Conservation (phyloP, 1,140 invertebrate genomes). For the Globodera rostochiensis region DNA sequence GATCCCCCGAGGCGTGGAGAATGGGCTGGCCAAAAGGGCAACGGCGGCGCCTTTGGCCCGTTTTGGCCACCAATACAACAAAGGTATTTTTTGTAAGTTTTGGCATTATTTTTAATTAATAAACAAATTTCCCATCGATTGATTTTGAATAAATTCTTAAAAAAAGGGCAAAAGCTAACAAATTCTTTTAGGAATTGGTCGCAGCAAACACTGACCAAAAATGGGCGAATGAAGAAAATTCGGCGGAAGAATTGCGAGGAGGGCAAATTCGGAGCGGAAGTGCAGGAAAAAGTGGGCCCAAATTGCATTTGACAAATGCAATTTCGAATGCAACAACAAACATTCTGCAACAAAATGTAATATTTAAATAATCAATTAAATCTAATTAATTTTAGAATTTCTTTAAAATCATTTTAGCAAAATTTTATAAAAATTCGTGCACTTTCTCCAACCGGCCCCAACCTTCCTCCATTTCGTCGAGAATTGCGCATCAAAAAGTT, state of each 20-base stretch:
- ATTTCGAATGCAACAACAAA: neutral
- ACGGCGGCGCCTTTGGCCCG: neutral
- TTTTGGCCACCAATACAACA: conserved; percentile 6
- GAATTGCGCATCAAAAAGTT: conserved; percentile 31
- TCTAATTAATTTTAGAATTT: neutral
- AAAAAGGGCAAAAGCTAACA: too few relatives aligned
- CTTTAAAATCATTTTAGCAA: conserved; percentile 2
- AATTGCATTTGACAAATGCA: neutral
- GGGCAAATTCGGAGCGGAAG: conserved; percentile 9
- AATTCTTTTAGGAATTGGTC: neutral
- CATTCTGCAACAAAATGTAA: conserved; percentile 18
- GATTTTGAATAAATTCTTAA: too few relatives aligned
- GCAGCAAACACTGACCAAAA: neutral
- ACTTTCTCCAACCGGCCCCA: neutral
- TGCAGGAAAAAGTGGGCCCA: neutral
- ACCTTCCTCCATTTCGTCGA: neutral
- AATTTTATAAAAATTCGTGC: conserved; percentile 10
- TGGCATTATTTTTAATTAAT: neutral
- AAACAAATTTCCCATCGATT: neutral
- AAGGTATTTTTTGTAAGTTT: conserved; percentile 3
- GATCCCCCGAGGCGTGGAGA: neutral
- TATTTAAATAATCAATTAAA: neutral
- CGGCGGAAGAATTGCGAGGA: neutral
- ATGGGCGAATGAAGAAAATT: neutral
- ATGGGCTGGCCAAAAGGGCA: neutral